Percentiles rank a stretch among this genome's conserved stretches.
These are phyloP conservation scores for Nestor notabilis DNA, from an alignment of 2,113 vertebrate species.

Conservation along the genomic window DNA sequence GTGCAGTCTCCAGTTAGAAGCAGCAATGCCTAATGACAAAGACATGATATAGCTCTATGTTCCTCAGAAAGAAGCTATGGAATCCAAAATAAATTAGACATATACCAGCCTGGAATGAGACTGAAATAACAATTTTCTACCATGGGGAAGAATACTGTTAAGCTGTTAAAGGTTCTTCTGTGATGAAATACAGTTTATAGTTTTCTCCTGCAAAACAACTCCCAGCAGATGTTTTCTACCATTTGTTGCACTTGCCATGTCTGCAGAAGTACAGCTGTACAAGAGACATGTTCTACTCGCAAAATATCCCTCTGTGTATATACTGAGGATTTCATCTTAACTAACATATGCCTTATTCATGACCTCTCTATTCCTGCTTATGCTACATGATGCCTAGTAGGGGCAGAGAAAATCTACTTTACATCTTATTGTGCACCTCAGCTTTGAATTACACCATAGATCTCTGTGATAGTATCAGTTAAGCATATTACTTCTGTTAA, in stretches of 20 bases:
- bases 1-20: neutral
- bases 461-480: neutral
- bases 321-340: neutral
- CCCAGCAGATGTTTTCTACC: neutral
- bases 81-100: neutral
- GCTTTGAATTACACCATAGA: neutral
- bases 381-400: neutral
- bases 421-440: neutral
- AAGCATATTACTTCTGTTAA: neutral
- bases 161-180: neutral
- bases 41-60: neutral
- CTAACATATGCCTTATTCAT: neutral
- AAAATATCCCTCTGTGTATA: neutral
- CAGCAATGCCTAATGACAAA: neutral
- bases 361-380: neutral
- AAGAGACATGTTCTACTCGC: neutral
- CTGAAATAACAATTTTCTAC: neutral
- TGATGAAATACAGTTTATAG: neutral
- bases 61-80: conserved; percentile 31
- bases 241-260: neutral
- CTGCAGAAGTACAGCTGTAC: neutral
- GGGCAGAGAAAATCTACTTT: neutral
- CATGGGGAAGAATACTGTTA: neutral
- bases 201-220: neutral
- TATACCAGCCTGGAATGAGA: neutral